Evolutionary conservation across 2,113 vertebrate genomes (phyloP).

Genomic region (Leucopsar rothschildi): DNA sequence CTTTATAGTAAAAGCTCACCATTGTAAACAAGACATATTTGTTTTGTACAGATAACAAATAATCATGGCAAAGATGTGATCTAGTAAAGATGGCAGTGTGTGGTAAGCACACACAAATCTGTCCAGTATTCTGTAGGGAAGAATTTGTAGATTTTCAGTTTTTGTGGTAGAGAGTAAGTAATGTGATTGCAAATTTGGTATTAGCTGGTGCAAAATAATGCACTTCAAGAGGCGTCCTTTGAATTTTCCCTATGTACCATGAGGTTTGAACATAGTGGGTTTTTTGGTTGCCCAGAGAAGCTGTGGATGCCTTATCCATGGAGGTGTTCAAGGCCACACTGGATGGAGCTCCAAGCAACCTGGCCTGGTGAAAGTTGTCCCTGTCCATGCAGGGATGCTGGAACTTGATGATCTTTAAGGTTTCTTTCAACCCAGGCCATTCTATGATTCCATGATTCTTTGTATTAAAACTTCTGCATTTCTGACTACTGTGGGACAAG

Average conservation of each 20-base stretch:
- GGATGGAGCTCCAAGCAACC: neutral
- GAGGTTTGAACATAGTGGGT: neutral
- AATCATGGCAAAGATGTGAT: neutral
- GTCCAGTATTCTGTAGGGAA: neutral
- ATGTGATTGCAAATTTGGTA: neutral
- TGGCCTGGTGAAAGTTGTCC: neutral
- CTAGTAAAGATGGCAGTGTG: neutral
- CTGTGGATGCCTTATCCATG: neutral
- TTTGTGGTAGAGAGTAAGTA: neutral
- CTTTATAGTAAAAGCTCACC: neutral
- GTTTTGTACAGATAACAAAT: neutral
- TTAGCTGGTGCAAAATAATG: neutral
- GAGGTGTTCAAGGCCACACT: neutral
- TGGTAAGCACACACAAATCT: neutral
- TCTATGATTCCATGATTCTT: neutral
- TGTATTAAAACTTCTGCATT: neutral
- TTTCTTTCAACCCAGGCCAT: neutral
- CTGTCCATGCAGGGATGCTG: neutral
- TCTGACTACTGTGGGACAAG: neutral
- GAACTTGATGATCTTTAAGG: neutral
- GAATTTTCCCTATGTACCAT: neutral
- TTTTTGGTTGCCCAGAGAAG: neutral
- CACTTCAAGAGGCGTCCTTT: neutral
- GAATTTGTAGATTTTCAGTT: neutral
- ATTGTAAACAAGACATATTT: neutral